Base-by-base conservation (phyloP, 2,888 invertebrate species). In the Hydrotaea cyrtoneurina region DNA sequence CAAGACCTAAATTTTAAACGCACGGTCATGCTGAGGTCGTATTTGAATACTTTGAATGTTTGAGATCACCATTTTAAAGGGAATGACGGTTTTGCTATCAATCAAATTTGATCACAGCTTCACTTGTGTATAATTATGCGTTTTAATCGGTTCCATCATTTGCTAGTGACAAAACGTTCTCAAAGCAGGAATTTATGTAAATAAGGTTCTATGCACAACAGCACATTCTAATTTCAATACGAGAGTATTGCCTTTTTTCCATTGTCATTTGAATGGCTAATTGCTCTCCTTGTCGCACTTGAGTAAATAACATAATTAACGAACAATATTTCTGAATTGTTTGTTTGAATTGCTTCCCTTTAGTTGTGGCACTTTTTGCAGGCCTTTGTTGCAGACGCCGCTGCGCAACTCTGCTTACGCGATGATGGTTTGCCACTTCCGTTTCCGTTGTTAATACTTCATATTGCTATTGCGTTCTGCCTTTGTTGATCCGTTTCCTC, bases 381-480 rank as follows among this genome's bases (percentile, higher is more conserved):
- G n/a, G 43, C 17, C 46, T 46, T 17, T 46, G 11, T 31, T 76
- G 53, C 19, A n/a, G 13, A 13, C 10, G 13, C 31, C 10, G 17
- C 15, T 46, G 43, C 39, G 21, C 31, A 31, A 21, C 69, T 43
- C 17, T 69, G 59, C 39, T 57, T 57, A 31, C 17, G 26, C 50
- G 31, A 43, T 43, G 66, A 71, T 46, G 80, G 82, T 66, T 80
- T 73, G 86, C 82, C 80, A 82, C 86, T 79, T 85, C 86, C 86
- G 84, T 75, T 86, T 84, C 86, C 86, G 80, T 59, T 81, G 57
- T 73, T 71, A 74, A 73, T 73, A 43, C 77, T 66, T 73, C 43
- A 19, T 57, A 64, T 66, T 73, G 31, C 72, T 55, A 31, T 21
- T 66, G 36, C 50, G 21, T 73, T 73, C 46, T 76, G 46, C 36